phyloP scores from a whole-genome alignment of 2,888 invertebrate genomes.

The Anodontia alba region DNA sequence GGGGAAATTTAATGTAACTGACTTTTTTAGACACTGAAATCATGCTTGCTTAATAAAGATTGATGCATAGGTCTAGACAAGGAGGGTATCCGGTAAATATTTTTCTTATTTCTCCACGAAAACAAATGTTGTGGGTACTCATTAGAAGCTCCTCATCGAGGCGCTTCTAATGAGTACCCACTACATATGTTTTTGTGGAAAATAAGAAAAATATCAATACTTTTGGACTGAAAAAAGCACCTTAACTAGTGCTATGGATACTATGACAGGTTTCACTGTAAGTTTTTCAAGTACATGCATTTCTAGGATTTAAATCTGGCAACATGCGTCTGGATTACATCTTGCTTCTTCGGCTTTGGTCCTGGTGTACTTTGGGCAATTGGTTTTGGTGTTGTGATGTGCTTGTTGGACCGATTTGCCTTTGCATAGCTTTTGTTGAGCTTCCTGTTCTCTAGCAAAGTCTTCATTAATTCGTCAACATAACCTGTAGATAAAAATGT shows the following conservation, averaged over 20 bases:
- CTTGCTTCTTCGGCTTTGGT: not conserved
- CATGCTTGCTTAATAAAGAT: too few species aligned
- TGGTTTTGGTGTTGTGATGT: not conserved
- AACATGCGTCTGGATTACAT: not conserved
- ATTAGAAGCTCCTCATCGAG: too few species aligned
- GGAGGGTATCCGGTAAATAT: too few species aligned
- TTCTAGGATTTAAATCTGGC: not conserved
- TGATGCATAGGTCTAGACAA: too few species aligned
- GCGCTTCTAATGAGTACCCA: too few species aligned
- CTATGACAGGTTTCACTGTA: not conserved
- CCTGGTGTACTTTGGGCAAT: not conserved
- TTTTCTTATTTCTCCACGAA: too few species aligned
- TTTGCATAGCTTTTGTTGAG: not conserved
- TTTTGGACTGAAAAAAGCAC: too few species aligned
- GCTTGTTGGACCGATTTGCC: not conserved
- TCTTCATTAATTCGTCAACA: not conserved
- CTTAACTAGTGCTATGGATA: not conserved
- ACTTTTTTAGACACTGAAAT: too few species aligned
- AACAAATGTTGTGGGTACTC: too few species aligned
- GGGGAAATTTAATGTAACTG: too few species aligned
- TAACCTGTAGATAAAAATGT: not conserved
- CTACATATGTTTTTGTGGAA: too few species aligned
- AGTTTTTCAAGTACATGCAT: not conserved
- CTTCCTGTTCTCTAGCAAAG: not conserved
- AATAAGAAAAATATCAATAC: too few species aligned